Evolutionary conservation across 2,888 invertebrate genomes (phyloP), one percentile per base, ranked within the genome.

Genomic region (Plemyria rubiginata): DNA sequence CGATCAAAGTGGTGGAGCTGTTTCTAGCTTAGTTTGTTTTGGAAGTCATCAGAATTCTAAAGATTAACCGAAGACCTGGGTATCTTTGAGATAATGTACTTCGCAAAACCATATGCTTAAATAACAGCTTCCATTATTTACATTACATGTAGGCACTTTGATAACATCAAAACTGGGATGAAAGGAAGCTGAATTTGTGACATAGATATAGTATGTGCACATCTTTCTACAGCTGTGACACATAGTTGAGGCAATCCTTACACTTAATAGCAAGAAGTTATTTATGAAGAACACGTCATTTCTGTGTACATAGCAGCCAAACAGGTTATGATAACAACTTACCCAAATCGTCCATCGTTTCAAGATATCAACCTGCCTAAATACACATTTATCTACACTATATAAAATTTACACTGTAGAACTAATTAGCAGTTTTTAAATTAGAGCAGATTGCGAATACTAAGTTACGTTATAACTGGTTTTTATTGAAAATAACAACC

Each of bases 271-370:
- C 73, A 70, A 72, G 69, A 65, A 79, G 78, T 77, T 81, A 82
- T 81, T 81, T 82, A 76, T 72, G 78, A 79, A 81, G 83, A 86
- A 86, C 88, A 90, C 90, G 90, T 90, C 90, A 90, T 81, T 74
- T 72, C 60, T 60, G 67, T 77, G 67, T 75, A 72, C 70, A 75
- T 75, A 80, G 77, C 78, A 79, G 74, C 60, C 70, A 88, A 92
- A 92, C 91, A 88, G 90, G 91, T 91, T 92, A 89, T 86, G 85
- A 88, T 89, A 88, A 86, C 83, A 82, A 90, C 92, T 89, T 77
- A 93, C 93, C 93, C 73, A 93, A 83, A 82, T 93, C 93, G 76
- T 93, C 93, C 93, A 93, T 93, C 72, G 72, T 76, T 69, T 68
- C 67, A 64, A 67, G 67, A 62, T 50, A 71, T 62, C 60, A 57